phyloP scores from a whole-genome alignment of 2,113 vertebrate genomes.

The Hucho hucho region DNA sequence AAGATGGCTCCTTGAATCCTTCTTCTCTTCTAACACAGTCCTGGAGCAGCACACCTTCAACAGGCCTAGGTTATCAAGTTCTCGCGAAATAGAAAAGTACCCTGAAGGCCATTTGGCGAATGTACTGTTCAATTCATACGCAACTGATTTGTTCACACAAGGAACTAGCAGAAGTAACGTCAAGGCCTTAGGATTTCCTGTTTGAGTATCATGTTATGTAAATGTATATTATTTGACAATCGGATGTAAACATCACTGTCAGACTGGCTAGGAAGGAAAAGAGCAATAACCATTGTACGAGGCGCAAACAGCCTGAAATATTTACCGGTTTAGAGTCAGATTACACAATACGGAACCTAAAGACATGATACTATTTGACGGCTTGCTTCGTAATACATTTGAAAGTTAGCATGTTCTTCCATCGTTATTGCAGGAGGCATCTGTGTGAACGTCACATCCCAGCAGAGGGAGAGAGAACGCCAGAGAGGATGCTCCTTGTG shows the following conservation, averaged over 20 bases:
- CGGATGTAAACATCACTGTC: constrained; percentile 39
- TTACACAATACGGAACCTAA: constrained; percentile 32
- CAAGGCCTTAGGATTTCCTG: constrained; percentile 21
- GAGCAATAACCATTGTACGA: constrained; percentile 41
- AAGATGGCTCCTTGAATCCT: neutral
- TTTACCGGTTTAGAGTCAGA: constrained; percentile 39
- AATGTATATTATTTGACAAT: constrained; percentile 16
- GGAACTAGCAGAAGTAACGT: neutral
- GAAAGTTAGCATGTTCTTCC: constrained; percentile 35
- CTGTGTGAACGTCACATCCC: constrained; percentile 44
- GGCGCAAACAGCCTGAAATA: constrained; percentile 46
- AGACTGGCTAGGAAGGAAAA: constrained; percentile 36
- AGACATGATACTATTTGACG: constrained; percentile 62
- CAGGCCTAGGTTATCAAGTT: neutral
- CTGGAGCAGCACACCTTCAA: neutral
- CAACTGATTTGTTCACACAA: constrained; percentile 23
- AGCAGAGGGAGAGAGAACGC: neutral
- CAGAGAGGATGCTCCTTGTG: constrained; percentile 47
- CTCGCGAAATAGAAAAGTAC: neutral
- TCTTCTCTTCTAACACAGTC: neutral
- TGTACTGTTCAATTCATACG: neutral
- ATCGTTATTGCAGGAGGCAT: constrained; percentile 58
- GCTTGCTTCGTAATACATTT: constrained; percentile 56
- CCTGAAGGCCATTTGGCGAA: neutral
- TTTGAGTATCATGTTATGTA: constrained; percentile 28